Evolutionary conservation across 1,140 invertebrate species (phyloP).

Genomic region (Brachionus paranguensis): DNA sequence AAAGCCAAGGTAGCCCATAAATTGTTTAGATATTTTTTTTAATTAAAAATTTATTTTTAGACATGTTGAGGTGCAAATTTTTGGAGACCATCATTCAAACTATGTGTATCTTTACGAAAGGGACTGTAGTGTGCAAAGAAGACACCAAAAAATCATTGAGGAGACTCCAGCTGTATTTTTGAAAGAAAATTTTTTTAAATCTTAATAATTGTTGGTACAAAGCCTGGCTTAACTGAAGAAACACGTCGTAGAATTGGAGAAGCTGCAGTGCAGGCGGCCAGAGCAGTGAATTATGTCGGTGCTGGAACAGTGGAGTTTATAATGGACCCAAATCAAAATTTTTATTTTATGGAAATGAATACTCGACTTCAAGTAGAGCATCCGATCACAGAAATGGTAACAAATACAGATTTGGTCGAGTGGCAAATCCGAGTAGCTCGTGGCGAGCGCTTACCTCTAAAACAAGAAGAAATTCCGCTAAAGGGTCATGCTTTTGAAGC

Average conservation of each 20-base stretch:
- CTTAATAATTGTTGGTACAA: neutral
- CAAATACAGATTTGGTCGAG: conserved; percentile 83
- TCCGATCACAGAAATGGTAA: conserved; percentile 94
- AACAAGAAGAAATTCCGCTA: conserved; percentile 68
- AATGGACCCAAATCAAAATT: conserved; percentile 65
- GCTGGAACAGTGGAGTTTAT: conserved; percentile 57
- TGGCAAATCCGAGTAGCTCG: conserved; percentile 72
- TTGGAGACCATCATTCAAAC: conserved; percentile 64
- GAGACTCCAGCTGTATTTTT: conserved; percentile 75
- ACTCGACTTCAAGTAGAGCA: conserved; percentile 54
- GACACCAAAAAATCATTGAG: conserved; percentile 97
- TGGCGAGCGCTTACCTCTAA: conserved; percentile 71
- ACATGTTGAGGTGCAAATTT: conserved; percentile 80
- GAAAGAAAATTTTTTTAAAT: neutral
- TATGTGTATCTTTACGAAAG: conserved; percentile 72
- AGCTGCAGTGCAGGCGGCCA: conserved; percentile 37
- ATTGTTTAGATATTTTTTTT: neutral
- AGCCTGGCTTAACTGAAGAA: neutral
- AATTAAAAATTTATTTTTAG: conserved; percentile 48
- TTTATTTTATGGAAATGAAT: conserved; percentile 83
- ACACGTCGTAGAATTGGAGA: conserved; percentile 36
- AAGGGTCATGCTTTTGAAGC: conserved; percentile 80
- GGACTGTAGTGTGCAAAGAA: conserved; percentile 89
- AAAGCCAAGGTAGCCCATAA: conserved; percentile 49
- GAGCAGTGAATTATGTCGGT: conserved; percentile 41